These are phyloP conservation scores for Callimorpha dominula DNA, from an alignment of 2,888 invertebrate species.

Conservation along the genomic window DNA sequence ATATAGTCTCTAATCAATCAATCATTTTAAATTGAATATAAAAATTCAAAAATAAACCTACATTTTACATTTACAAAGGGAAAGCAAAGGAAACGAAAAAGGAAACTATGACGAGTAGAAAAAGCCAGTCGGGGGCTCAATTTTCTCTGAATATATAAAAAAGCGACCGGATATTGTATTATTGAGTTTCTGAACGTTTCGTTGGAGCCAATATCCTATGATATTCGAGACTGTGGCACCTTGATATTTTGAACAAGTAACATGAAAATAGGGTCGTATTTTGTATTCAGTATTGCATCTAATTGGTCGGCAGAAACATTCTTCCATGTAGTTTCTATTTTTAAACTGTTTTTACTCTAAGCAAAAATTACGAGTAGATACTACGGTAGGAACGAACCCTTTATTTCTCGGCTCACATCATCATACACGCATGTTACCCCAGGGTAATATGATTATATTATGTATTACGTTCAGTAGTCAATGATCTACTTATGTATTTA, in stretches of 20 bases:
- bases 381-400: too few species aligned
- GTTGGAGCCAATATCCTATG: slow-evolving; percentile 46
- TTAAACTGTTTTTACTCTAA: too few species aligned
- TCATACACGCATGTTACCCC: too few species aligned
- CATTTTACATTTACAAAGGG: slow-evolving; percentile 19
- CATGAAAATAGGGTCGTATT: slow-evolving; percentile 28
- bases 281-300: slow-evolving; percentile 9
- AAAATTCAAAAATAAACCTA: not conserved
- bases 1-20: not conserved
- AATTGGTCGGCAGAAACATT: not conserved
- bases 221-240: slow-evolving; percentile 24
- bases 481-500: too few species aligned
- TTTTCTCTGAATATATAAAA: slow-evolving; percentile 42
- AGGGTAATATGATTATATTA: too few species aligned
- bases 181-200: slow-evolving; percentile 36
- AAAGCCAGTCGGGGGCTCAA: slow-evolving; percentile 26
- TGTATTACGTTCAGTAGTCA: too few species aligned
- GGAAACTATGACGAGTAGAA: slow-evolving; percentile 21
- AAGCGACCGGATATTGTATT: slow-evolving; percentile 37
- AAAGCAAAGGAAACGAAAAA: slow-evolving; percentile 11
- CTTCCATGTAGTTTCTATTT: too few species aligned
- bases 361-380: too few species aligned
- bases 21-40: not conserved
- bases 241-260: slow-evolving; percentile 17
- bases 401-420: too few species aligned